These are phyloP conservation scores for Lithobates sylvaticus DNA, from an alignment of 2,797 vertebrate genomes.

Conservation along the genomic window DNA sequence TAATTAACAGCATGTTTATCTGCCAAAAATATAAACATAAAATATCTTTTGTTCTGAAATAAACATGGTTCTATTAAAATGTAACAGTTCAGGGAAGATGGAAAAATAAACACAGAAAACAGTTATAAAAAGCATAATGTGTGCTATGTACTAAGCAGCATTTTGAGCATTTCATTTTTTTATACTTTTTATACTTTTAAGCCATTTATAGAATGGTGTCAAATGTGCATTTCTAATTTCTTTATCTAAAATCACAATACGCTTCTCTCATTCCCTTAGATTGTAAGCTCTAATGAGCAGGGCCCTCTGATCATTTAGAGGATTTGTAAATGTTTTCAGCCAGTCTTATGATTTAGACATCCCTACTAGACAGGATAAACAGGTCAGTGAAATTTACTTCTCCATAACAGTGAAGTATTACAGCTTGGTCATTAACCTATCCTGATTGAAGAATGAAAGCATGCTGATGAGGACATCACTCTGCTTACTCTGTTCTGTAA, in stretches of 20 bases:
- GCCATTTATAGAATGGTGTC: neutral
- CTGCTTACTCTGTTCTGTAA: no score
- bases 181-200: neutral
- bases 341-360: no score
- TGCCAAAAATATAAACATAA: slow-evolving; percentile 47
- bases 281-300: no score
- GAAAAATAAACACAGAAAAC: slow-evolving; percentile 22
- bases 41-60: slow-evolving; percentile 43
- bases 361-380: no score
- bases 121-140: slow-evolving; percentile 17
- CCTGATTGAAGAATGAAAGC: no score
- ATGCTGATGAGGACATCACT: no score
- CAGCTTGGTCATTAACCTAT: no score
- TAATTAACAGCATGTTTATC: slow-evolving; percentile 47
- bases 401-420: no score
- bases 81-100: slow-evolving; percentile 4
- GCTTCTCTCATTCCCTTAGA: no score
- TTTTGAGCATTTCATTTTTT: neutral
- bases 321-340: no score
- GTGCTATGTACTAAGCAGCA: neutral
- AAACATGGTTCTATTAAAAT: slow-evolving; percentile 34
- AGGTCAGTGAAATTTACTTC: no score
- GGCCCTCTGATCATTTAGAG: no score
- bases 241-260: neutral
- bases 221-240: neutral